These are phyloP conservation scores for Bombus pyrosoma DNA, from an alignment of 1,140 invertebrate genomes.

Conservation along the genomic window DNA sequence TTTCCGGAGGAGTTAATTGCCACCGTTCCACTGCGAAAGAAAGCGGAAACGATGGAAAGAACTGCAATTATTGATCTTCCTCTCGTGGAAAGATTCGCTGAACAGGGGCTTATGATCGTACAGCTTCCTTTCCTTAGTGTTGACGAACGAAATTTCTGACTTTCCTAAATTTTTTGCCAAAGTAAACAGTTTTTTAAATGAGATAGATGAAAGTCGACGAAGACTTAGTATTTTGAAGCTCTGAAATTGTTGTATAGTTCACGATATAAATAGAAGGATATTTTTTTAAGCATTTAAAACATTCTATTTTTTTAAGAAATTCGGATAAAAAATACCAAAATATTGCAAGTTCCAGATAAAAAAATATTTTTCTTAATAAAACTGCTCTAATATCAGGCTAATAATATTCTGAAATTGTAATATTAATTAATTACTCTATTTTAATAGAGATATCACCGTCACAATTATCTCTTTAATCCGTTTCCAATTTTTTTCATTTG, in stretches of 20 bases:
- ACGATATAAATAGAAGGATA: no score
- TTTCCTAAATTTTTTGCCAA: neutral
- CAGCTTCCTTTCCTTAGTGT: neutral
- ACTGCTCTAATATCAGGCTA: no score
- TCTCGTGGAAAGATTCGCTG: neutral
- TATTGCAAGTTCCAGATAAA: neutral
- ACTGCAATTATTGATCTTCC: slow-evolving; percentile 11
- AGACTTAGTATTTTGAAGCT: no score
- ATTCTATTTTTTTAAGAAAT: no score
- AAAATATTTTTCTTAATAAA: neutral
- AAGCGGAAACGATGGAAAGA: slow-evolving; percentile 10
- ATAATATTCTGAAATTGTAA: no score
- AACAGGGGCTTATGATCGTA: neutral
- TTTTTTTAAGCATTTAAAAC: no score
- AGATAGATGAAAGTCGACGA: no score
- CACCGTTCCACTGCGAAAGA: neutral
- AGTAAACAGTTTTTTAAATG: neutral
- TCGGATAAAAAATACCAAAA: neutral
- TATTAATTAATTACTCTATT: no score
- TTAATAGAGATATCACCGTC: no score
- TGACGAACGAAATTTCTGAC: neutral
- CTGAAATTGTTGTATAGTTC: no score
- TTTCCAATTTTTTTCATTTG: neutral
- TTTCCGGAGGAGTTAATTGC: slow-evolving; percentile 17
- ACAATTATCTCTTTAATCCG: no score